Conservation (phyloP, 2,888 invertebrate genomes). For the Tetragnatha montana region DNA sequence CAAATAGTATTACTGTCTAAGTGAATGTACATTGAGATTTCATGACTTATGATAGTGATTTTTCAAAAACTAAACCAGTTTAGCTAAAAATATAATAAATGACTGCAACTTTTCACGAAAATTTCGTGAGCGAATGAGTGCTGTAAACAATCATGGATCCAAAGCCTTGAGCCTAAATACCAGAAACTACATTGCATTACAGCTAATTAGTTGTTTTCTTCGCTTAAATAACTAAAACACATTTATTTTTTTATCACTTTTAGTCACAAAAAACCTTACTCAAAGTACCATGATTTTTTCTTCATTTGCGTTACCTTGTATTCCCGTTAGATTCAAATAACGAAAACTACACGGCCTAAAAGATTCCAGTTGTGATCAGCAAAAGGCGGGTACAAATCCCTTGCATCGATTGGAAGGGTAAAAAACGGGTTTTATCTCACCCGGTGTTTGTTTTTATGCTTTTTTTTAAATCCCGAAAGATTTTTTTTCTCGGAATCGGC, state of each 20-base stretch:
- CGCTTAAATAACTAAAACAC: too few relatives aligned
- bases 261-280: background rate
- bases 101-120: too few relatives aligned
- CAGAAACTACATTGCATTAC: too few relatives aligned
- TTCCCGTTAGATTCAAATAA: background rate
- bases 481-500: background rate
- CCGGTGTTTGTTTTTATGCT: background rate
- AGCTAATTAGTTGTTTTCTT: too few relatives aligned
- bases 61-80: too few relatives aligned
- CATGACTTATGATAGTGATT: too few relatives aligned
- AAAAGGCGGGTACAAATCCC: conserved; percentile 18
- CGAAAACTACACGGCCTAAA: background rate
- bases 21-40: too few relatives aligned
- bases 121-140: too few relatives aligned
- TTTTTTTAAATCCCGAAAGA: background rate
- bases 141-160: too few relatives aligned
- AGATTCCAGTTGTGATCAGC: background rate
- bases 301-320: background rate
- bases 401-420: conserved; percentile 13
- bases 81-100: too few relatives aligned
- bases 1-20: too few relatives aligned
- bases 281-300: background rate
- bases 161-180: too few relatives aligned
- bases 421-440: background rate
- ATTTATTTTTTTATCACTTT: background rate